Evolutionary conservation across 2,113 vertebrate genomes (phyloP).

Genomic region (Pleuronectes platessa): DNA sequence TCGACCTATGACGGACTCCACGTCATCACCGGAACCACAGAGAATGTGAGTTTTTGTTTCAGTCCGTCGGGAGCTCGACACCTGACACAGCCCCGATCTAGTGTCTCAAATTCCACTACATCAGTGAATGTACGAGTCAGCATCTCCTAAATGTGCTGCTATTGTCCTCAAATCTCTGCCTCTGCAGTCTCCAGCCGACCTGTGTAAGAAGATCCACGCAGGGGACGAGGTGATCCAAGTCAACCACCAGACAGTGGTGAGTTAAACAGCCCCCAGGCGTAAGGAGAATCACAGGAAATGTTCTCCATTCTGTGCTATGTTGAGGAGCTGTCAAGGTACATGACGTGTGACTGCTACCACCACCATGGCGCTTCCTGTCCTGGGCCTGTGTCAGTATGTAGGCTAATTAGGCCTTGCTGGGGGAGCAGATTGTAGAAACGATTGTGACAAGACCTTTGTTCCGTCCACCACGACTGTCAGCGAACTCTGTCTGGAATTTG

Average conservation of each 20-base stretch:
- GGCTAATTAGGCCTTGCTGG: slow-evolving; percentile 57
- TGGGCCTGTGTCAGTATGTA: slow-evolving; percentile 56
- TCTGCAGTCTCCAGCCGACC: slow-evolving; percentile 78
- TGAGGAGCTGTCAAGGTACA: slow-evolving; percentile 45
- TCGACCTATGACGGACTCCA: slow-evolving; percentile 83
- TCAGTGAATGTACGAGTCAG: not conserved
- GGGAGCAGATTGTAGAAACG: slow-evolving; percentile 48
- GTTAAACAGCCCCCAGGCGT: slow-evolving; percentile 37
- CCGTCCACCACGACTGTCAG: slow-evolving; percentile 37
- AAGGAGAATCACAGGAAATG: slow-evolving; percentile 13
- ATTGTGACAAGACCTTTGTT: slow-evolving; percentile 56
- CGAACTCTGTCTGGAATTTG: slow-evolving; percentile 43
- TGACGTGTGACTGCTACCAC: slow-evolving; percentile 34
- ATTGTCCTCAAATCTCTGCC: slow-evolving; percentile 8
- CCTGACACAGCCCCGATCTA: not conserved
- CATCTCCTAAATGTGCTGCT: not conserved
- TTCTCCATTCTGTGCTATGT: slow-evolving; percentile 42
- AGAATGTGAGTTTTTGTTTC: slow-evolving; percentile 76
- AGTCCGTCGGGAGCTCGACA: not conserved
- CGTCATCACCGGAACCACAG: slow-evolving; percentile 82
- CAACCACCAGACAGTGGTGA: slow-evolving; percentile 82
- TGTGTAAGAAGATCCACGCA: slow-evolving; percentile 81
- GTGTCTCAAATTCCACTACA: not conserved
- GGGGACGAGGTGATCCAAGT: slow-evolving; percentile 82
- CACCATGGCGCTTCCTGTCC: slow-evolving; percentile 42